A percentile compares a stretch with the other conserved stretches of the same genome.
phyloP scores from a whole-genome alignment of 2,888 invertebrate species.

The Deilephila elpenor region DNA sequence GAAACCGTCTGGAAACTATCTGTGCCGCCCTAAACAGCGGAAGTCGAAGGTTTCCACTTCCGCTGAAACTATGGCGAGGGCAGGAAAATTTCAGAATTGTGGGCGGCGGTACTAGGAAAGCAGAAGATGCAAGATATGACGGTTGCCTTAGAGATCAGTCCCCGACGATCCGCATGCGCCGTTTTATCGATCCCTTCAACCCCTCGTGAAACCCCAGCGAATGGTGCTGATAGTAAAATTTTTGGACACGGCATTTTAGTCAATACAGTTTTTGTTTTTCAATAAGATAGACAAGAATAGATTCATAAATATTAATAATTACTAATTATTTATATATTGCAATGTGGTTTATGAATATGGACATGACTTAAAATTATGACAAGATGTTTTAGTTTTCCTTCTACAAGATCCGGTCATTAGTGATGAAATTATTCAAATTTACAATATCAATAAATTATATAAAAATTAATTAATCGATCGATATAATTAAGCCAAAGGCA shows the following conservation, averaged over 20 bases:
- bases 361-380: too few relatives aligned
- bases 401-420: too few relatives aligned
- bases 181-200: constrained; percentile 58
- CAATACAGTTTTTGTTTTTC: too few relatives aligned
- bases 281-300: too few relatives aligned
- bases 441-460: too few relatives aligned
- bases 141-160: constrained; percentile 22
- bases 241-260: constrained; percentile 14
- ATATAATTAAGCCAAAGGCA: too few relatives aligned
- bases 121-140: constrained; percentile 51
- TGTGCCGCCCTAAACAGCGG: constrained; percentile 72
- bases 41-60: constrained; percentile 66
- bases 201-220: constrained; percentile 22
- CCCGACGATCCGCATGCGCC: constrained; percentile 62
- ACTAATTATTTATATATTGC: background rate
- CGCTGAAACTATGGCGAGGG: constrained; percentile 75
- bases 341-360: background rate
- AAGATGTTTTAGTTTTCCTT: too few relatives aligned
- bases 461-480: too few relatives aligned
- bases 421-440: too few relatives aligned
- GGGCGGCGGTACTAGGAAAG: constrained; percentile 76
- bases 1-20: constrained; percentile 37
- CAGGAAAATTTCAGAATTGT: constrained; percentile 81
- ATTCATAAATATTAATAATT: too few relatives aligned
- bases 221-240: background rate